A percentile compares a stretch with the other conserved stretches of the same genome.
Evolutionary conservation across 2,113 vertebrate species (phyloP).

Genomic region (Lanius ludovicianus): DNA sequence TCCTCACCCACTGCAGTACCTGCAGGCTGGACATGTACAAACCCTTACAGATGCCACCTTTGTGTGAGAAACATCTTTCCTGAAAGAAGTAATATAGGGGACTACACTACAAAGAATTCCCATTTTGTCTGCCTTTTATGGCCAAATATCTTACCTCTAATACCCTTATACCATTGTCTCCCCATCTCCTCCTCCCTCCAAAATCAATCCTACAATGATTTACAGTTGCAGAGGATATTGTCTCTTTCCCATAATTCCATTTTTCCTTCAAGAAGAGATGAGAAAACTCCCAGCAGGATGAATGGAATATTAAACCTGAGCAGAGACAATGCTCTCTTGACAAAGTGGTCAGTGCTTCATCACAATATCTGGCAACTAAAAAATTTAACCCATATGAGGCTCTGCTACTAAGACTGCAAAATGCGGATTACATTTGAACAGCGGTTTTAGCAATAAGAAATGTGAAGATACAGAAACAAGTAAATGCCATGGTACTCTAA

Average conservation of each 20-base stretch:
- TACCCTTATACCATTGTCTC: not conserved
- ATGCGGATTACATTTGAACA: not conserved
- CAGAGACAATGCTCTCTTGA: not conserved
- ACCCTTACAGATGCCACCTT: not conserved
- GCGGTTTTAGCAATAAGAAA: not conserved
- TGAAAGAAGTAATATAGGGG: not conserved
- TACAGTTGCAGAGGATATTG: not conserved
- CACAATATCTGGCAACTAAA: not conserved
- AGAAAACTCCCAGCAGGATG: not conserved
- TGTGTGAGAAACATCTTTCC: not conserved
- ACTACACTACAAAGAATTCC: not conserved
- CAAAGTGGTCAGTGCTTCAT: not conserved
- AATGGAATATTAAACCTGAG: not conserved
- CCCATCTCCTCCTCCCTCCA: not conserved
- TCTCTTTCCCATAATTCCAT: slow-evolving; percentile 6
- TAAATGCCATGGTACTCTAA: not conserved
- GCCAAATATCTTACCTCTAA: not conserved
- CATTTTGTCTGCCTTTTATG: not conserved
- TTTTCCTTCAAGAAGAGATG: slow-evolving; percentile 24
- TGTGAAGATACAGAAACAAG: not conserved
- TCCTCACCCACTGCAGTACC: not conserved
- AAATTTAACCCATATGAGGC: not conserved
- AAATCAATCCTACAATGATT: slow-evolving; percentile 26
- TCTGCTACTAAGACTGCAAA: not conserved
- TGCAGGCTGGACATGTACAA: not conserved